These are phyloP conservation scores for Drosophila kanekoi DNA, from an alignment of 2,888 invertebrate genomes.

Conservation along the genomic window DNA sequence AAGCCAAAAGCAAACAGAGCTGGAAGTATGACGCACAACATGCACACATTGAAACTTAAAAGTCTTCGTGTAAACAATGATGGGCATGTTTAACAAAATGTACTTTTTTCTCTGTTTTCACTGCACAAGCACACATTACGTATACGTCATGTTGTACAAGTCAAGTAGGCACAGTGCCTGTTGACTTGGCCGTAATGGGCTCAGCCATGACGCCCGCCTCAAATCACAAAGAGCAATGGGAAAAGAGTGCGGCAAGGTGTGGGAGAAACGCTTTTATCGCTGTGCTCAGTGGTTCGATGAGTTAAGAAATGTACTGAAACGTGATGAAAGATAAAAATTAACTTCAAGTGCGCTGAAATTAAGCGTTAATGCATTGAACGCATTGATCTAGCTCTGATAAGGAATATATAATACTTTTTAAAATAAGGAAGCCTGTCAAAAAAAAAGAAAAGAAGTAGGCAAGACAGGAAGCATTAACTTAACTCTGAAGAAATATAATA, in stretches of 20 bases:
- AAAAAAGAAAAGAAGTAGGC: too few relatives aligned
- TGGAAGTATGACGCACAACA: conserved; percentile 51
- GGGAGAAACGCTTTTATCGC: conserved; percentile 40
- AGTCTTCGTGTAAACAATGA: conserved; percentile 77
- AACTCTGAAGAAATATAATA: background rate
- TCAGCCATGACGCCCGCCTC: conserved; percentile 47
- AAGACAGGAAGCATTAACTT: too few relatives aligned
- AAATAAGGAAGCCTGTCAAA: too few relatives aligned
- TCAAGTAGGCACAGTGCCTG: conserved; percentile 37
- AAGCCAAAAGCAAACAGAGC: conserved; percentile 36
- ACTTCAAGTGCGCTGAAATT: conserved; percentile 41
- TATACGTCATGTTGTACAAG: conserved; percentile 62
- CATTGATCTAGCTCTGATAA: background rate
- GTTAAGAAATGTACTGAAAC: conserved; percentile 69
- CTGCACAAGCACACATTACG: conserved; percentile 34
- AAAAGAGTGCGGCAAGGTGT: conserved; percentile 7
- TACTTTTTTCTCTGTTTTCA: conserved; percentile 49
- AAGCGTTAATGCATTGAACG: conserved; percentile 7
- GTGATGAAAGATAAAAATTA: conserved; percentile 60
- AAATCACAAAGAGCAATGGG: conserved; percentile 31
- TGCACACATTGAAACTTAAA: conserved; percentile 47
- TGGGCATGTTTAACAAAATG: conserved; percentile 76
- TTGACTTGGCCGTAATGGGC: conserved; percentile 60
- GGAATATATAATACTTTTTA: background rate
- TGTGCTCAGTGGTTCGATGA: conserved; percentile 56